Conservation (phyloP, 1,140 invertebrate species). For the Hycleus phaleratus region DNA sequence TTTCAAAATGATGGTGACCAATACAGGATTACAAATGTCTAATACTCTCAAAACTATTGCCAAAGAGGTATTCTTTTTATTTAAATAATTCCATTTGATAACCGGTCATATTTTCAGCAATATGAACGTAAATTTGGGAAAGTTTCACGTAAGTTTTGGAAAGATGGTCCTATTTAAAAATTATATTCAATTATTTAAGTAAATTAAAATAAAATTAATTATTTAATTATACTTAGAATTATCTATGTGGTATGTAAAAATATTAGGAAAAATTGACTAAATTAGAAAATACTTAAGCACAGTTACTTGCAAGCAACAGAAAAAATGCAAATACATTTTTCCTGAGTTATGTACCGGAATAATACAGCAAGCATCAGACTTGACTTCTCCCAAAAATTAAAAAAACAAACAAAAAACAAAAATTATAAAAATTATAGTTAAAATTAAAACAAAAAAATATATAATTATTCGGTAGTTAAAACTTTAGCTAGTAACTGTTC, state of each 20-base stretch:
- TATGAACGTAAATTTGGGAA: no score
- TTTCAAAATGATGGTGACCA: slow-evolving; percentile 60
- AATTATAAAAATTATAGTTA: background rate
- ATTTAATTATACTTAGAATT: no score
- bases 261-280: no score
- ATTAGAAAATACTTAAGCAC: no score
- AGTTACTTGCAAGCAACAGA: background rate
- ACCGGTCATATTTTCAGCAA: no score
- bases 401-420: background rate
- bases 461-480: background rate
- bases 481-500: slow-evolving; percentile 67
- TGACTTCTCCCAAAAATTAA: background rate
- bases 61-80: slow-evolving; percentile 8
- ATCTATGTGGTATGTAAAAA: no score
- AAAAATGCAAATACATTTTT: background rate
- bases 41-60: slow-evolving; percentile 21
- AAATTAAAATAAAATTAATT: no score
- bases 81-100: no score
- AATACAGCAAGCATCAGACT: background rate
- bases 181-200: no score
- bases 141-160: no score
- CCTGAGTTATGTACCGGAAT: background rate
- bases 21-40: slow-evolving; percentile 42
- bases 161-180: no score
- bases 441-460: background rate